Evolutionary conservation across 2,113 vertebrate genomes (phyloP).

Genomic region (Mustelus asterias): DNA sequence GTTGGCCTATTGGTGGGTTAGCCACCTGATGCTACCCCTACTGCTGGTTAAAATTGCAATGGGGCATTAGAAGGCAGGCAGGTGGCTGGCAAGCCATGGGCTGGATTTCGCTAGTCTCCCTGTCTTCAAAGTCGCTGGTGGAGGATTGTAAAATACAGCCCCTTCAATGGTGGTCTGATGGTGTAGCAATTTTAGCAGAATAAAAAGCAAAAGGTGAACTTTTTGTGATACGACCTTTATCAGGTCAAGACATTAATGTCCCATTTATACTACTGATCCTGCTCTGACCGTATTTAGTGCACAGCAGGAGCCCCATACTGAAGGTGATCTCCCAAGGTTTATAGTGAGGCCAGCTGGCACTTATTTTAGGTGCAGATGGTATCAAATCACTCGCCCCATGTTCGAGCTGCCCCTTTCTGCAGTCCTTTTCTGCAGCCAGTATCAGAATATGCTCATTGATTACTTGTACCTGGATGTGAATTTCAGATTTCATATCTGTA

Average conservation of each 20-base stretch:
- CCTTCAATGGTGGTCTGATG: not conserved
- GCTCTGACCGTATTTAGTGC: not conserved
- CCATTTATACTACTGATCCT: not conserved
- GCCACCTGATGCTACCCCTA: too few species aligned
- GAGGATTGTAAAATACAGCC: too few species aligned
- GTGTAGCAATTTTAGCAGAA: not conserved
- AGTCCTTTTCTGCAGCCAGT: not conserved
- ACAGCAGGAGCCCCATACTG: not conserved
- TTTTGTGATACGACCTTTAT: not conserved
- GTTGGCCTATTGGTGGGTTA: not conserved
- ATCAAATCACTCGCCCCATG: not conserved
- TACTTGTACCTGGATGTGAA: not conserved
- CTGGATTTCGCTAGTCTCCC: not conserved
- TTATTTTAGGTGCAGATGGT: not conserved
- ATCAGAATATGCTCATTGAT: not conserved
- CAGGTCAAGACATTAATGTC: not conserved
- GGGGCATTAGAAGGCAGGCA: not conserved
- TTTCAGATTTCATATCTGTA: not conserved
- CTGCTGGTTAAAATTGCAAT: not conserved
- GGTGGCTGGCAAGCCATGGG: not conserved
- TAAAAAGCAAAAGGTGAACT: not conserved
- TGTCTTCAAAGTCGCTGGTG: too few species aligned
- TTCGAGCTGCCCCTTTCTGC: not conserved
- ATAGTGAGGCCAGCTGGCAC: not conserved
- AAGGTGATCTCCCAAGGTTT: not conserved